These are phyloP conservation scores for Drosophila navojoa DNA, from an alignment of 1,140 invertebrate species.

Conservation along the genomic window DNA sequence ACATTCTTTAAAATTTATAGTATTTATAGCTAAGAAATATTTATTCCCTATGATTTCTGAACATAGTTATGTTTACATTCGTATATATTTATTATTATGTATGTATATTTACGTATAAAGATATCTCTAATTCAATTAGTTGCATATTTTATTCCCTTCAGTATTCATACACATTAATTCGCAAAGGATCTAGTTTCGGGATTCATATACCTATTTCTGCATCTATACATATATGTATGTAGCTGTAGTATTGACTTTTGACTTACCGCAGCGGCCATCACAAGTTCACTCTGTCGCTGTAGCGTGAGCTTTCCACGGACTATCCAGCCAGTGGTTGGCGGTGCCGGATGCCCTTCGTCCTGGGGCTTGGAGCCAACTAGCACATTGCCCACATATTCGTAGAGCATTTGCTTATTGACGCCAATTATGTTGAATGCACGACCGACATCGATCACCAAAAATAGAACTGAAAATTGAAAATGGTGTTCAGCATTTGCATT, in stretches of 20 bases:
- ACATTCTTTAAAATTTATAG: no score
- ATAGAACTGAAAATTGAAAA: constrained; percentile 71
- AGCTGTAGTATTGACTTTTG: not conserved
- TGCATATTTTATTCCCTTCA: no score
- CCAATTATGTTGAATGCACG: constrained; percentile 78
- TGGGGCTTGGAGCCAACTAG: constrained; percentile 78
- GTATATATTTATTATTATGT: no score
- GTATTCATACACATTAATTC: no score
- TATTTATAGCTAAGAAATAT: no score
- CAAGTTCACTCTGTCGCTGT: constrained; percentile 68
- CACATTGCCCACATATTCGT: constrained; percentile 82
- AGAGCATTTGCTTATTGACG: constrained; percentile 80
- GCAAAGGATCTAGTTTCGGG: no score
- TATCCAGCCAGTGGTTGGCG: constrained; percentile 81
- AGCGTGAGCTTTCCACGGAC: constrained; percentile 80
- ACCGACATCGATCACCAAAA: constrained; percentile 71
- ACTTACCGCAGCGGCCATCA: constrained; percentile 80
- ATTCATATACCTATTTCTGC: no score
- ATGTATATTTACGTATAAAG: no score
- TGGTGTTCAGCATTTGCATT: constrained; percentile 32
- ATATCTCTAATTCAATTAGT: no score
- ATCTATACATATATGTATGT: not conserved
- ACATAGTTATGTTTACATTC: no score
- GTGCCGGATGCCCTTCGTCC: constrained; percentile 69
- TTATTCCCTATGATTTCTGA: no score